Evolutionary conservation across 2,113 vertebrate genomes (phyloP), one percentile per base, ranked within the genome.

Genomic region (Calonectris borealis): DNA sequence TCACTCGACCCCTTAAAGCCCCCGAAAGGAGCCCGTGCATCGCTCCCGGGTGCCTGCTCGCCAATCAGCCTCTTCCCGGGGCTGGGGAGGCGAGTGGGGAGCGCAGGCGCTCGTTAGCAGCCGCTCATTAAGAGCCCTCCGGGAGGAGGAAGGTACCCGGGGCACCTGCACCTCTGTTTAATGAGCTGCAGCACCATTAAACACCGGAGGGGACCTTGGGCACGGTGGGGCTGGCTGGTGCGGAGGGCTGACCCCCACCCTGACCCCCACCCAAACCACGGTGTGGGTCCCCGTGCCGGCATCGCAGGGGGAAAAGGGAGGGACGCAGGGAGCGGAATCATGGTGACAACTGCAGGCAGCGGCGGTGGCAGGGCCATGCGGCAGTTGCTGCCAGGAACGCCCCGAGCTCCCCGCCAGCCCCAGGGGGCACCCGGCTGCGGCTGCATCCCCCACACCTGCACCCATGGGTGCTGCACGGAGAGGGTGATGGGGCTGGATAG

Each of bases 91-190:
- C 44, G 34, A 84, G 85, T 9, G 31, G 80, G 91, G 94, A 88
- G 92, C 84, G 2, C 66, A 54, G 81, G 94, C 81, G 68, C 97
- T 98, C 70, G 86, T 98, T 98, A 98, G 96, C 87, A 76, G 96
- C 69, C 91, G 95, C 97, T 98, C 97, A 98, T 98, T 98, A 98
- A 77, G 96, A 82, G 91, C 95, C 96, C 96, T 94, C 90, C 27
- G 93, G 96, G 97, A 97, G 88, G 66, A 95, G 86, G 93, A 93
- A 93, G 95, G 96, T 90, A 97, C 95, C 93, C 38, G 32, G 96
- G 97, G 98, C 98, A 98, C 98, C 98, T 98, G 98, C 98, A 98
- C 97, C 97, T 97, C 83, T 21, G 61, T 51, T 85, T 98, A 98
- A 98, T 98, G 98, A 98, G 97, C 98, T 96, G 96, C 97, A 84